A percentile compares a stretch with the other conserved stretches of the same genome.
These are phyloP conservation scores for Margarornis squamiger DNA, from an alignment of 2,797 vertebrate species.

Conservation along the genomic window DNA sequence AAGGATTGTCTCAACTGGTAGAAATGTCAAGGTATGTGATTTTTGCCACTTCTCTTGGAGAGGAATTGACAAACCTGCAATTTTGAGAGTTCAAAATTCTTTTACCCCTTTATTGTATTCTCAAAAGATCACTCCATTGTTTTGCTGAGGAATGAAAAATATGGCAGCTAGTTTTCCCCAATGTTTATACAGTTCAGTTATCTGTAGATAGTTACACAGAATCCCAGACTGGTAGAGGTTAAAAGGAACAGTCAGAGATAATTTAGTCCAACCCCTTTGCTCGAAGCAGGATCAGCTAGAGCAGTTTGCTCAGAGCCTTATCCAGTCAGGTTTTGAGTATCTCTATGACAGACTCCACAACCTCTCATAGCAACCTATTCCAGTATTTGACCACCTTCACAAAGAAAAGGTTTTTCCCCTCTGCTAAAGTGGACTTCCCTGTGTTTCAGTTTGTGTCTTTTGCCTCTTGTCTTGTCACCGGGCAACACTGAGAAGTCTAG, in stretches of 20 bases:
- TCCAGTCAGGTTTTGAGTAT: background rate
- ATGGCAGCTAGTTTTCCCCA: background rate
- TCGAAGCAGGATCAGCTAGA: background rate
- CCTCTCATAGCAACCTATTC: background rate
- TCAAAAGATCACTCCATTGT: background rate
- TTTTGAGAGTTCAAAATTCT: background rate
- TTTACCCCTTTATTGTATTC: background rate
- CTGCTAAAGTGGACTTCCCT: background rate
- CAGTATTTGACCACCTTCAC: background rate
- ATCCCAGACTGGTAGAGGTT: background rate
- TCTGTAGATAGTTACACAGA: background rate
- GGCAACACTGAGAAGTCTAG: background rate
- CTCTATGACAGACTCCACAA: background rate
- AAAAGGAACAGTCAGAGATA: background rate
- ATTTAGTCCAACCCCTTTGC: background rate
- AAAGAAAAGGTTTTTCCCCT: background rate
- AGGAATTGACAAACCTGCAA: background rate
- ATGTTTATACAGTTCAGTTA: background rate
- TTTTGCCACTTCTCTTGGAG: background rate
- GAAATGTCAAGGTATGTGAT: background rate
- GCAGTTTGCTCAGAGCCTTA: background rate
- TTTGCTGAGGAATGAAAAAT: background rate
- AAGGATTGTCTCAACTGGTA: background rate
- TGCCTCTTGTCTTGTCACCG: background rate
- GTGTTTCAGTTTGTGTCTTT: background rate